Evolutionary conservation across 1,140 invertebrate genomes (phyloP).

Genomic region (Babylonia areolata): DNA sequence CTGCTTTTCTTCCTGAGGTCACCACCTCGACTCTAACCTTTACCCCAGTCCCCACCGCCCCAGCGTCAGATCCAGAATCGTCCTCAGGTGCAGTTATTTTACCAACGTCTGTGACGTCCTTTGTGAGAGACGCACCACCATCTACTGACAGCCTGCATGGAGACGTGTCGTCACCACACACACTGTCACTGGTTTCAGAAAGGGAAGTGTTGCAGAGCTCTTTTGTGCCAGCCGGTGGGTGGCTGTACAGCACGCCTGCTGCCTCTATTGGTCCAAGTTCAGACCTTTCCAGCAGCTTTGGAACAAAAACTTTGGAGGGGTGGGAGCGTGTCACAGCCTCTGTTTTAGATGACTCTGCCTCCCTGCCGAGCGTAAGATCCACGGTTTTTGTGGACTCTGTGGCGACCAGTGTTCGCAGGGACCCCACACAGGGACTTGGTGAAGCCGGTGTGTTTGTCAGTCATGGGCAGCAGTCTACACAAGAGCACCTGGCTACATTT

Average conservation of each 20-base stretch:
- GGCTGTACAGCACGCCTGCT: too few species aligned
- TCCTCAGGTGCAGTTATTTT: too few species aligned
- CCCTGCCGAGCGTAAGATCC: not conserved
- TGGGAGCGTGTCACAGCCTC: not conserved
- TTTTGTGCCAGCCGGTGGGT: not conserved
- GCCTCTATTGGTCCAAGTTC: not conserved
- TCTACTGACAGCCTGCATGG: too few species aligned
- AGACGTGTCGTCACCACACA: not conserved
- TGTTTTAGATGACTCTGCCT: not conserved
- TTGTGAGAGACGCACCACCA: too few species aligned
- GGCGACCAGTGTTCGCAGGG: not conserved
- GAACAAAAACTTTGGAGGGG: not conserved
- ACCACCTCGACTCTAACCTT: too few species aligned
- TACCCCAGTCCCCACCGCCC: too few species aligned
- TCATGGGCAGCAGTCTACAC: not conserved
- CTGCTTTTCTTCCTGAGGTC: not conserved
- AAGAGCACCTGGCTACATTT: not conserved
- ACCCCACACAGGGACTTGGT: not conserved
- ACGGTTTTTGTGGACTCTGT: constrained; percentile 11
- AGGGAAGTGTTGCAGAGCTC: not conserved
- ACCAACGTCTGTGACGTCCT: too few species aligned
- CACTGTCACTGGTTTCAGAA: not conserved
- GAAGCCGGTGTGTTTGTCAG: not conserved
- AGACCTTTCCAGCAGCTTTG: not conserved
- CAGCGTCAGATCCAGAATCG: too few species aligned